These are phyloP conservation scores for Phrynosoma platyrhinos DNA, from an alignment of 2,113 vertebrate genomes.

Conservation along the genomic window DNA sequence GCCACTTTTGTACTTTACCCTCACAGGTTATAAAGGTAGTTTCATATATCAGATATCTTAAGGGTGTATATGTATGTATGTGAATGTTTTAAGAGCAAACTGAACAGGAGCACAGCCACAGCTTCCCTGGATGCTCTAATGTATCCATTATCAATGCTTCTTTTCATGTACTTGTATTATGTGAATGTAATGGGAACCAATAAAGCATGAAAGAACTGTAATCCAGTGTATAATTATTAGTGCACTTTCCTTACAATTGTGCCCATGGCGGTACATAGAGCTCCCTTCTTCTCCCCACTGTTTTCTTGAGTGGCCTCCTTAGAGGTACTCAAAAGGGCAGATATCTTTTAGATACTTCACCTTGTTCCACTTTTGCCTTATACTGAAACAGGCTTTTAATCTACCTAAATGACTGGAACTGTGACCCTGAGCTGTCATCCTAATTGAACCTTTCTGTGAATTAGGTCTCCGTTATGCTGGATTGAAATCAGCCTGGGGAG, in stretches of 20 bases:
- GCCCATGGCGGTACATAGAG: slow-evolving; percentile 37
- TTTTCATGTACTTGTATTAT: slow-evolving; percentile 55
- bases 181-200: slow-evolving; percentile 48
- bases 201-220: slow-evolving; percentile 47
- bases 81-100: background rate
- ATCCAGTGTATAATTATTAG: slow-evolving; percentile 56
- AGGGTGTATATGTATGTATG: background rate
- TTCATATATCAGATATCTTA: slow-evolving; percentile 34
- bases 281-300: slow-evolving; percentile 37
- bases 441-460: slow-evolving; percentile 45
- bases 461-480: slow-evolving; percentile 19
- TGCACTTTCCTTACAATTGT: slow-evolving; percentile 29
- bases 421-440: slow-evolving; percentile 21
- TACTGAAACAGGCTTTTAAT: background rate
- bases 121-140: slow-evolving; percentile 50
- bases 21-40: slow-evolving; percentile 9
- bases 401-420: slow-evolving; percentile 35
- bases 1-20: slow-evolving; percentile 33
- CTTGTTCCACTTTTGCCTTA: slow-evolving; percentile 34
- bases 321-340: slow-evolving; percentile 47
- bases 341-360: slow-evolving; percentile 38
- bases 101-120: slow-evolving; percentile 14
- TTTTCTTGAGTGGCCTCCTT: slow-evolving; percentile 44
- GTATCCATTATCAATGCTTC: slow-evolving; percentile 44
- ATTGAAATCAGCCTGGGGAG: slow-evolving; percentile 27